Conservation (phyloP, 1,140 invertebrate genomes). For the Lepidurus couesii region DNA sequence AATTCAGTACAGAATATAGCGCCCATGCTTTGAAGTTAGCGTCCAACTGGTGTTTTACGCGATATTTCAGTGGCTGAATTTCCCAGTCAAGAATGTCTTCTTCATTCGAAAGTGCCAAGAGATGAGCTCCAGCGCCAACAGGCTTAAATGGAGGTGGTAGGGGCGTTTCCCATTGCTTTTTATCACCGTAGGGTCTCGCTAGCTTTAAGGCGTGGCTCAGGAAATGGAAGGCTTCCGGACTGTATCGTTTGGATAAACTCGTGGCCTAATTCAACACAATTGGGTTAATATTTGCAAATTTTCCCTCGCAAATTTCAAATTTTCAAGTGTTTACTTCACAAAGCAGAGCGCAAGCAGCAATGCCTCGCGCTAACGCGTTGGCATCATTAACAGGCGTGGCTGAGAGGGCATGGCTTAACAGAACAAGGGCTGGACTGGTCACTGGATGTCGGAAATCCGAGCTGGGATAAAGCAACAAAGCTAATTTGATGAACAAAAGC, state of each 20-base stretch:
- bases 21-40: conserved; percentile 44
- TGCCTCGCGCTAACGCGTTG: conserved; percentile 58
- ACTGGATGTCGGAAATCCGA: conserved; percentile 83
- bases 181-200: conserved; percentile 48
- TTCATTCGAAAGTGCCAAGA: conserved; percentile 48
- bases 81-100: neutral
- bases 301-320: conserved; percentile 1
- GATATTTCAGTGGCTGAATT: neutral
- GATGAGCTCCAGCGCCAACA: conserved; percentile 48
- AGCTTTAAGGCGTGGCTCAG: conserved; percentile 62
- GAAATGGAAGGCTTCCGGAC: conserved; percentile 71
- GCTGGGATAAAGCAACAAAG: conserved; percentile 70
- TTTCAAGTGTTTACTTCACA: conserved; percentile 56
- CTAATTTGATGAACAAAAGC: conserved; percentile 72
- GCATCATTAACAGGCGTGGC: conserved; percentile 49
- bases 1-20: conserved; percentile 44
- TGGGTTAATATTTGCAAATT: conserved; percentile 25
- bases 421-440: conserved; percentile 73
- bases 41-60: neutral
- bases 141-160: conserved; percentile 56
- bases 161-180: conserved; percentile 42
- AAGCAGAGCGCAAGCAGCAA: conserved; percentile 66
- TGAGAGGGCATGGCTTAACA: conserved; percentile 66
- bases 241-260: conserved; percentile 67
- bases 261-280: conserved; percentile 56